Evolutionary conservation across 2,797 vertebrate species (phyloP).

Genomic region (Danio albolineatus): DNA sequence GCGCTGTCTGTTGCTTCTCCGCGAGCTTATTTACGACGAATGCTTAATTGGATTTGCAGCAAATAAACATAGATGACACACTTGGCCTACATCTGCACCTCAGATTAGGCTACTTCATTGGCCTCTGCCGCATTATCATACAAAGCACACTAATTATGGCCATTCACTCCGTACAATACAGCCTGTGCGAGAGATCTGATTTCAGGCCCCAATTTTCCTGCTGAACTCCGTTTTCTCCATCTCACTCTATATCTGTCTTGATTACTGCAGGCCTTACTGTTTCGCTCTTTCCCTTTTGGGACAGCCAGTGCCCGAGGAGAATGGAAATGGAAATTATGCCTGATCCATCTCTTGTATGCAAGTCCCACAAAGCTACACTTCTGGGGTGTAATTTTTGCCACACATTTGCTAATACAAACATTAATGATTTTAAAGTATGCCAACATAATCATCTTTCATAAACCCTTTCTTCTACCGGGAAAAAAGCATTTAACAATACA

Average conservation of each 20-base stretch:
- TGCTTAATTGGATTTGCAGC: slow-evolving; percentile 23
- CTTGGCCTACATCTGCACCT: slow-evolving; percentile 36
- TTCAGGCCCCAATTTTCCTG: slow-evolving; percentile 29
- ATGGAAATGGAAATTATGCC: slow-evolving; percentile 14
- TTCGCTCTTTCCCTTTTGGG: slow-evolving; percentile 16
- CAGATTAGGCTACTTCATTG: slow-evolving; percentile 20
- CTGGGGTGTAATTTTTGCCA: neutral
- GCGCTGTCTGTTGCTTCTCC: neutral
- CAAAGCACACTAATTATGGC: slow-evolving; percentile 42
- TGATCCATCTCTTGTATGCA: slow-evolving; percentile 13
- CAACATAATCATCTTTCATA: neutral
- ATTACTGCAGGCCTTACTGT: slow-evolving; percentile 34
- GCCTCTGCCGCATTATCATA: slow-evolving; percentile 26
- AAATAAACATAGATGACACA: slow-evolving; percentile 42
- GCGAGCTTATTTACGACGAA: neutral
- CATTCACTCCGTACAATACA: slow-evolving; percentile 26
- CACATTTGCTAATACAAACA: neutral
- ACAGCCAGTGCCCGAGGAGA: neutral
- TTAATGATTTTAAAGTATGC: neutral
- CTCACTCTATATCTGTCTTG: slow-evolving; percentile 30
- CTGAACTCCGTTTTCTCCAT: slow-evolving; percentile 32
- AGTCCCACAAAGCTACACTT: neutral
- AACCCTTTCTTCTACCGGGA: neutral
- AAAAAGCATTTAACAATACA: no score
- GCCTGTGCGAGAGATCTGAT: slow-evolving; percentile 15